These are phyloP conservation scores for Montipora capricornis DNA, from an alignment of 64 coral and sea anemone genomes.

Conservation along the genomic window DNA sequence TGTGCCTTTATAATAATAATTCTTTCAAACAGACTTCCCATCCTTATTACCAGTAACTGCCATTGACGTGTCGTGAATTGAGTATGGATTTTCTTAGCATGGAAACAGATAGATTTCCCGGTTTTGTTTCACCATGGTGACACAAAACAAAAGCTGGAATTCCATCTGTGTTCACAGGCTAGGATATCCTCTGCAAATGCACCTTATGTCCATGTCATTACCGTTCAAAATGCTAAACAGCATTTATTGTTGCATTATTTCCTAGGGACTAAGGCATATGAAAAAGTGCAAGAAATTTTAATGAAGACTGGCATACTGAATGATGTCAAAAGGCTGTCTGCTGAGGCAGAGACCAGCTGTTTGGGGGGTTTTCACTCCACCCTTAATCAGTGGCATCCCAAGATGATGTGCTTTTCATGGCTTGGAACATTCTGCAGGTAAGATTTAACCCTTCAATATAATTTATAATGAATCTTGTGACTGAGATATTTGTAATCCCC, in stretches of 20 bases:
- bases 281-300: slow-evolving; percentile 14
- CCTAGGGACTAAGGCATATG: neutral
- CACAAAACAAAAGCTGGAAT: neutral
- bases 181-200: neutral
- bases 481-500: neutral
- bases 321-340: slow-evolving; percentile 9
- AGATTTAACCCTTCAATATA: neutral
- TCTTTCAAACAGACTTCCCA: neutral
- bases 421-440: slow-evolving; percentile 38
- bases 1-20: too few species aligned
- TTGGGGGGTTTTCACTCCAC: neutral
- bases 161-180: neutral
- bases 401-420: neutral
- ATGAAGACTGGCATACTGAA: slow-evolving; percentile 11
- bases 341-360: slow-evolving; percentile 12
- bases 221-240: neutral
- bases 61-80: neutral
- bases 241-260: neutral
- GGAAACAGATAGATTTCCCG: neutral
- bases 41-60: neutral
- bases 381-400: neutral
- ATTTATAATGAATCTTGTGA: neutral
- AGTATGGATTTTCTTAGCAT: neutral
- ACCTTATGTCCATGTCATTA: neutral
- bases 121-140: neutral